These are phyloP conservation scores for Cliona cf. orientalis DNA, from an alignment of 37 sponge, comb jelly and placozoan genomes.

Conservation along the genomic window DNA sequence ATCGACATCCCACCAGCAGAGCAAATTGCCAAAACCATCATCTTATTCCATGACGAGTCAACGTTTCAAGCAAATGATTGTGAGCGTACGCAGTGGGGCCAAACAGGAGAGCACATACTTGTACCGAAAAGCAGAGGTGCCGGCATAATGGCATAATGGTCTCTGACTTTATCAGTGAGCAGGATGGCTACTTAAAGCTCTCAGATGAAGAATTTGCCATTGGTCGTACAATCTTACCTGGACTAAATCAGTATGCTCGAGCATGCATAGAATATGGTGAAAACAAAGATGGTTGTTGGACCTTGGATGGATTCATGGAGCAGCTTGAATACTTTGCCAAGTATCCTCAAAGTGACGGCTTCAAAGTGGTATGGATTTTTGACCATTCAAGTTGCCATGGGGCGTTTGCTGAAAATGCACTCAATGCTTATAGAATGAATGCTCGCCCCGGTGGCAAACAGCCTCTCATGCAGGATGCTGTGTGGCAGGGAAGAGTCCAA, in stretches of 20 bases:
- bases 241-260: neutral
- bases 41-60: conserved; percentile 42
- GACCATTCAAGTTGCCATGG: conserved; percentile 40
- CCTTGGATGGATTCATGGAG: conserved; percentile 4
- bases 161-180: conserved; percentile 11
- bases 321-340: conserved; percentile 21
- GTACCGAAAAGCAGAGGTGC: conserved; percentile 3
- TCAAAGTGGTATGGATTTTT: conserved; percentile 25
- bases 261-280: conserved; percentile 20
- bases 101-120: neutral
- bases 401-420: conserved; percentile 28
- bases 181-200: neutral
- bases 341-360: conserved; percentile 17
- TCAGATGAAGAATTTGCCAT: neutral
- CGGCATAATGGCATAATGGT: conserved; percentile 12
- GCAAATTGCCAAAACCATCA: conserved; percentile 13
- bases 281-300: conserved; percentile 48
- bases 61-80: conserved; percentile 56
- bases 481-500: conserved; percentile 35
- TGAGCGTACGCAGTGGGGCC: conserved; percentile 16
- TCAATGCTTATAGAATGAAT: conserved; percentile 7
- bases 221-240: neutral
- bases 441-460: conserved; percentile 24
- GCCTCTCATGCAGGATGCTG: conserved; percentile 42
- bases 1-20: conserved; percentile 17